A percentile compares a stretch with the other conserved stretches of the same genome.
phyloP scores from a whole-genome alignment of 2,888 invertebrate genomes.

The Clusia tigrina region DNA sequence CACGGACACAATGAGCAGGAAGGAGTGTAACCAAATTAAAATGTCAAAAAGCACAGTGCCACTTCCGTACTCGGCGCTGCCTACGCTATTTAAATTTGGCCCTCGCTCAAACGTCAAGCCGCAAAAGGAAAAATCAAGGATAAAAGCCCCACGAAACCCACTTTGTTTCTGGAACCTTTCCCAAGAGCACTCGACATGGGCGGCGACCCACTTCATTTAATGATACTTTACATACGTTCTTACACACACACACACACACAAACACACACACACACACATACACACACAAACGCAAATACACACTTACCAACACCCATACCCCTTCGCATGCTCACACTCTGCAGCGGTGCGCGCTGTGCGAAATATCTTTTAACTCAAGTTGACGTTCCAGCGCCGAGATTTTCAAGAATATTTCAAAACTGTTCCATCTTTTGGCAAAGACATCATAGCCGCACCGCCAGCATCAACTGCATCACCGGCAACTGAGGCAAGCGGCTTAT shows the following conservation, averaged over 20 bases:
- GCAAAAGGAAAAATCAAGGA: constrained; percentile 15
- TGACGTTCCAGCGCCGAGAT: constrained; percentile 54
- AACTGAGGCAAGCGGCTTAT: constrained; percentile 51
- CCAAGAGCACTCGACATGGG: constrained; percentile 60
- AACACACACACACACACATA: constrained; percentile 26
- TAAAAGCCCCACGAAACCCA: constrained; percentile 55
- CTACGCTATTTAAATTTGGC: constrained; percentile 13
- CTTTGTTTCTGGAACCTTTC: constrained; percentile 63
- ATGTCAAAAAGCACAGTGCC: neutral
- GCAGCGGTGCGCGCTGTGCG: constrained; percentile 29
- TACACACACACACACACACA: constrained; percentile 50
- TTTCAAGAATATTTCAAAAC: constrained; percentile 57
- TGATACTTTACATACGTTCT: constrained; percentile 58
- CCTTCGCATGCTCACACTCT: constrained; percentile 18
- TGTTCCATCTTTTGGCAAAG: constrained; percentile 47
- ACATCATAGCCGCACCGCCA: neutral
- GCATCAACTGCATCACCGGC: constrained; percentile 12
- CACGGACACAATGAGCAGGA: no score
- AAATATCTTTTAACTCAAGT: constrained; percentile 57
- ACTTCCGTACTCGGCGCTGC: neutral
- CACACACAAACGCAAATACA: constrained; percentile 55
- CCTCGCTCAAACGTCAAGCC: constrained; percentile 1
- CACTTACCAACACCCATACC: constrained; percentile 32
- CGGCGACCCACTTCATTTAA: constrained; percentile 63
- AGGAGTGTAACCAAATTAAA: constrained; percentile 43